Percentiles rank a stretch among this genome's conserved stretches.
These are phyloP conservation scores for Malurus leucopterus DNA, from an alignment of 2,797 vertebrate genomes.

Conservation along the genomic window DNA sequence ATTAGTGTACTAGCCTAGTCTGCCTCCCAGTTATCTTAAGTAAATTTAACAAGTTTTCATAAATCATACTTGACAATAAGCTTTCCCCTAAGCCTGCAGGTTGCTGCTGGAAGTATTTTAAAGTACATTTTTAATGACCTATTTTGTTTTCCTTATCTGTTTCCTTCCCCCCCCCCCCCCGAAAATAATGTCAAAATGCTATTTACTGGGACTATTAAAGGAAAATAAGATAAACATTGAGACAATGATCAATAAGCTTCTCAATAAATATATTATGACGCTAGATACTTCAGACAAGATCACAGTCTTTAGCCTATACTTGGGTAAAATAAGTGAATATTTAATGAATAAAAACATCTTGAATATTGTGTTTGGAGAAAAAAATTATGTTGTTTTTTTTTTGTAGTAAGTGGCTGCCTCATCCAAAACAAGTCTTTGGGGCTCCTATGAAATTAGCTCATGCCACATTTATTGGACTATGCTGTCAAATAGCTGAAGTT, in stretches of 20 bases:
- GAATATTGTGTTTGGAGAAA: not conserved
- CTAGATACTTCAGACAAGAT: not conserved
- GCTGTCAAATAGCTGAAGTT: not conserved
- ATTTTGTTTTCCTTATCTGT: not conserved
- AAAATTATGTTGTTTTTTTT: not conserved
- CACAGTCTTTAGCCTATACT: not conserved
- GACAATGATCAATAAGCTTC: not conserved
- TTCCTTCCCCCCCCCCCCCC: not conserved
- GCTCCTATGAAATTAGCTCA: not conserved
- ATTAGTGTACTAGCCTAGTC: constrained; percentile 3
- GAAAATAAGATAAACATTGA: not conserved
- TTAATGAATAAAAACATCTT: not conserved
- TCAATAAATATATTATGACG: not conserved
- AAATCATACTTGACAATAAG: not conserved
- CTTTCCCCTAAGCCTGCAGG: not conserved
- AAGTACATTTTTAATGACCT: not conserved
- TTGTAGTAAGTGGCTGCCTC: not conserved
- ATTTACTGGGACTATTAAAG: not conserved
- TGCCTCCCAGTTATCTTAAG: not conserved
- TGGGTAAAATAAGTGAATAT: not conserved
- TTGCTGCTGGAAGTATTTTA: not conserved
- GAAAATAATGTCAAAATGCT: not conserved
- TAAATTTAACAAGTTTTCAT: constrained; percentile 3
- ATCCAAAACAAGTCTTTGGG: not conserved
- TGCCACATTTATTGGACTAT: not conserved